phyloP scores from a whole-genome alignment of 2,113 vertebrate species.

The Ochotona princeps region DNA sequence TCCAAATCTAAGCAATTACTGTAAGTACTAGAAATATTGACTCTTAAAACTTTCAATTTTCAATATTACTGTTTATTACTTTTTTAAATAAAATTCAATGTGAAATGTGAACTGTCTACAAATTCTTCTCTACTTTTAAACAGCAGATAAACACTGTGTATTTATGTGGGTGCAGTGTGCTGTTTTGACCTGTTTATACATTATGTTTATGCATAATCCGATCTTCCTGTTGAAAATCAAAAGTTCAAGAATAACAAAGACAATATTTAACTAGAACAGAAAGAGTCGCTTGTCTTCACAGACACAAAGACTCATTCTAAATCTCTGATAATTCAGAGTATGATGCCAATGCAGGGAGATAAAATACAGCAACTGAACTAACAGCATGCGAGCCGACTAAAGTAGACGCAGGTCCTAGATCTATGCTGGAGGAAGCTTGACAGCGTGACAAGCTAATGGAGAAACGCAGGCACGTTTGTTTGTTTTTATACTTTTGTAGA shows the following conservation, averaged over 20 bases:
- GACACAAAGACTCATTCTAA: neutral
- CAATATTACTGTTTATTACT: neutral
- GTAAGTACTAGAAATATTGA: neutral
- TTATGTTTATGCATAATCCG: neutral
- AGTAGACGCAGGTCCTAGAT: neutral
- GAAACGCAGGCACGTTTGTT: neutral
- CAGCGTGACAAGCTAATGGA: neutral
- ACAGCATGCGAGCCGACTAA: neutral
- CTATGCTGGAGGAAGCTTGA: neutral
- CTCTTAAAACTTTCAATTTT: neutral
- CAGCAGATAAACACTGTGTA: neutral
- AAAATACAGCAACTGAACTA: neutral
- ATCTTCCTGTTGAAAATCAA: neutral
- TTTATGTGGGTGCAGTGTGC: neutral
- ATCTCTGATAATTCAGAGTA: neutral
- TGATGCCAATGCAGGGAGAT: neutral
- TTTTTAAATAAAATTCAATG: neutral
- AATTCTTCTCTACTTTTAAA: neutral
- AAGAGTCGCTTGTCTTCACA: neutral
- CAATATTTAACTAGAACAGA: neutral
- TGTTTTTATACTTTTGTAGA: no score
- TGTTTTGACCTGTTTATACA: neutral
- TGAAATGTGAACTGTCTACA: neutral
- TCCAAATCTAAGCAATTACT: neutral
- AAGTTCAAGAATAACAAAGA: neutral